These are phyloP conservation scores for Hipposideros armiger DNA, from an alignment of 2,113 vertebrate genomes.

Conservation along the genomic window DNA sequence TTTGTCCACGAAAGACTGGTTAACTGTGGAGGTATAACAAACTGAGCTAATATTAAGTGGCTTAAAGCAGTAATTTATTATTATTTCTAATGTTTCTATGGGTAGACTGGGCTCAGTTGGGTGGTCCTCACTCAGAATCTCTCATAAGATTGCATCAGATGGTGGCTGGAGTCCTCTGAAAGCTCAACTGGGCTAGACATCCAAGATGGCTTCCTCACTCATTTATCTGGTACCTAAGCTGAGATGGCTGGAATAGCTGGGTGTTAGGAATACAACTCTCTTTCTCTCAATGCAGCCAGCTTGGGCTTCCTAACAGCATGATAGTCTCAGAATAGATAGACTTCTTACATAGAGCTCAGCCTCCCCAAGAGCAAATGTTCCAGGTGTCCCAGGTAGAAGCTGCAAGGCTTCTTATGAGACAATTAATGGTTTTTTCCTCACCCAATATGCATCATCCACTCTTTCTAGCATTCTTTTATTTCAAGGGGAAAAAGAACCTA, in stretches of 20 bases:
- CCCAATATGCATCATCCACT: neutral
- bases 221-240: neutral
- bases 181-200: neutral
- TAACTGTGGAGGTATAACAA: neutral
- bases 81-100: neutral
- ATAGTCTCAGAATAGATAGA: neutral
- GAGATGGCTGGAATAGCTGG: neutral
- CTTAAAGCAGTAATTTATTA: conserved; percentile 37
- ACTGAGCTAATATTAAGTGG: neutral
- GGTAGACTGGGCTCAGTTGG: neutral
- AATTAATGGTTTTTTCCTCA: neutral
- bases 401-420: neutral
- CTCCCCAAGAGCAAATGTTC: neutral
- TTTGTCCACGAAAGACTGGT: conserved; percentile 11
- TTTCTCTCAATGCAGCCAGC: neutral
- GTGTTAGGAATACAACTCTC: neutral
- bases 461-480: conserved; percentile 18
- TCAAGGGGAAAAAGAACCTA: neutral
- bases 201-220: neutral
- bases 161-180: conserved; percentile 30
- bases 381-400: conserved; percentile 27
- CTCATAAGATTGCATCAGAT: neutral
- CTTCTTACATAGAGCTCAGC: conserved; percentile 10
- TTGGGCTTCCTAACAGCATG: neutral
- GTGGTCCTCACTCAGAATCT: neutral